Conservation (phyloP, 2,113 vertebrate species). For the Vidua macroura region DNA sequence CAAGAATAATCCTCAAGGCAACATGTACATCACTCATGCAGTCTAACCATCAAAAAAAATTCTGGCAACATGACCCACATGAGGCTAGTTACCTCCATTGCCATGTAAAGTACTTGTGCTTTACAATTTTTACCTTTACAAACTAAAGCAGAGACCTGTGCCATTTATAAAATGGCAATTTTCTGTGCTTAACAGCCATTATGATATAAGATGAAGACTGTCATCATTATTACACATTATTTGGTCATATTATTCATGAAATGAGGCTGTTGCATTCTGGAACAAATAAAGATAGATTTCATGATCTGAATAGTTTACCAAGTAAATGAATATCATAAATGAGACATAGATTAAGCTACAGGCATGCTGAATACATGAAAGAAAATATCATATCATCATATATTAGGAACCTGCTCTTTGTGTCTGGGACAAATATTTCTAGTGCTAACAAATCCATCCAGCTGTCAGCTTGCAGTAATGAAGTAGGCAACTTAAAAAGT, state of each 20-base stretch:
- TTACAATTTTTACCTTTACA: not conserved
- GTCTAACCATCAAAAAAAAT: not conserved
- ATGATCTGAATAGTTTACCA: not conserved
- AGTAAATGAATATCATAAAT: slow-evolving; percentile 11
- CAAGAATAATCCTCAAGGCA: not conserved
- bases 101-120: not conserved
- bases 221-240: not conserved
- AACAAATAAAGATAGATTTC: slow-evolving; percentile 50
- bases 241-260: slow-evolving; percentile 12
- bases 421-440: slow-evolving; percentile 58
- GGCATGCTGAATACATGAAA: not conserved
- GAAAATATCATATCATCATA: slow-evolving; percentile 4
- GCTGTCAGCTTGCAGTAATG: slow-evolving; percentile 54
- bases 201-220: not conserved
- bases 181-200: not conserved
- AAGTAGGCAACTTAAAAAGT: slow-evolving; percentile 63
- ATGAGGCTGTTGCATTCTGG: not conserved
- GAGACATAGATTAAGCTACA: slow-evolving; percentile 11
- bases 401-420: slow-evolving; percentile 37
- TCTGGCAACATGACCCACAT: not conserved
- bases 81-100: not conserved
- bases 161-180: not conserved
- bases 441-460: slow-evolving; percentile 46
- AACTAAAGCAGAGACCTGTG: not conserved
- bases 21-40: not conserved